phyloP scores from a whole-genome alignment of 1,140 invertebrate genomes.

The Brachionus calyciflorus region DNA sequence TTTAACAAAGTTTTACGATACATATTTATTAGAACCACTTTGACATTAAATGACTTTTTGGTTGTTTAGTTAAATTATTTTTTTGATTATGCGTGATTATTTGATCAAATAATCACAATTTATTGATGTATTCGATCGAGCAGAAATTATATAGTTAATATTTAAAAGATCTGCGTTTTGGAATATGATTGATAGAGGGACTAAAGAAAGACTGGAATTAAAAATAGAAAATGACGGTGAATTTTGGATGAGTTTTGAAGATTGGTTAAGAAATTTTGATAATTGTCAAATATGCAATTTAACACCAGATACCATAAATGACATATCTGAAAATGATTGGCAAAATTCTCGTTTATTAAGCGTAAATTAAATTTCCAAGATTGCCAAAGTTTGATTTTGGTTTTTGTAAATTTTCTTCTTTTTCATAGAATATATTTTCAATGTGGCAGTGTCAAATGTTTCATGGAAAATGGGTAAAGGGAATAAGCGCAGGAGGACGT shows the following conservation, averaged over 20 bases:
- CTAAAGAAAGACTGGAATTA: constrained; percentile 78
- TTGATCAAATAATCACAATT: no score
- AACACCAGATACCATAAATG: constrained; percentile 41
- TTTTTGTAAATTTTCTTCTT: background rate
- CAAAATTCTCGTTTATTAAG: background rate
- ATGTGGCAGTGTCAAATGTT: constrained; percentile 38
- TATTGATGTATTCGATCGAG: no score
- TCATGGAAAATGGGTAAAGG: constrained; percentile 42
- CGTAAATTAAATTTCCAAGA: background rate
- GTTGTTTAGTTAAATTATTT: no score
- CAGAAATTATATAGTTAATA: background rate
- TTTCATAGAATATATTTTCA: constrained; percentile 32
- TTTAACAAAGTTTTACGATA: no score
- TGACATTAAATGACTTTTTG: no score
- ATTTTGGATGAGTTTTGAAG: constrained; percentile 47
- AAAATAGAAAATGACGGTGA: constrained; percentile 44
- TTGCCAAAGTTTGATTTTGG: background rate
- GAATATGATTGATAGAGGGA: constrained; percentile 81
- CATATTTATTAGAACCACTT: no score
- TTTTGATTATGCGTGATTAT: no score
- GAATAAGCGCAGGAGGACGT: constrained; percentile 38
- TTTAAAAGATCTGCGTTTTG: constrained; percentile 63
- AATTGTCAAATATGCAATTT: constrained; percentile 46
- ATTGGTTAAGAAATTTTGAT: constrained; percentile 46
- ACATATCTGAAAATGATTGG: constrained; percentile 25